Conservation (phyloP, 92 coral and sea anemone species). For the Scolanthus callimorphus region DNA sequence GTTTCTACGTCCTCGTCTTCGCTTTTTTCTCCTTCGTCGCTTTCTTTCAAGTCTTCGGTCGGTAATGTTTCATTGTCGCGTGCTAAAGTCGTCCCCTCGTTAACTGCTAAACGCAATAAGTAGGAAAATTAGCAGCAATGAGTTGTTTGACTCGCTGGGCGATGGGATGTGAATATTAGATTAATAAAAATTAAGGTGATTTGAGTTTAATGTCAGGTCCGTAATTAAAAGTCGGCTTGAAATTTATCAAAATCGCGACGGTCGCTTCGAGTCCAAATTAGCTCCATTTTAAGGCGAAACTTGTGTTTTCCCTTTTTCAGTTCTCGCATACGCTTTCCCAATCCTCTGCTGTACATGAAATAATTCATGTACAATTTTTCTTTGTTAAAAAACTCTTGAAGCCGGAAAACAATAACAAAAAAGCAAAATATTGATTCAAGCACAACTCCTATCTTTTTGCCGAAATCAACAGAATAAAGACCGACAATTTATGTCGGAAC, state of each 20-base stretch:
- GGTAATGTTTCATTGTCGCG: slow-evolving; percentile 1
- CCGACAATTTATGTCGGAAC: too few species aligned
- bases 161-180: slow-evolving; percentile 58
- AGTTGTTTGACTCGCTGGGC: slow-evolving; percentile 22
- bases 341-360: not conserved
- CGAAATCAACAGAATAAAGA: too few species aligned
- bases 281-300: not conserved
- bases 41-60: slow-evolving; percentile 15
- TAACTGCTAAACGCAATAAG: slow-evolving; percentile 29
- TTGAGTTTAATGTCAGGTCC: slow-evolving; percentile 65
- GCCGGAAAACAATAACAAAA: slow-evolving; percentile 12
- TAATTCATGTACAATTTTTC: too few species aligned
- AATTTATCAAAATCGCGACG: slow-evolving; percentile 1
- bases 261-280: not conserved
- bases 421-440: slow-evolving; percentile 41
- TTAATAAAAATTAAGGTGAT: slow-evolving; percentile 72
- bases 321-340: not conserved
- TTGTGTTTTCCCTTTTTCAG: not conserved
- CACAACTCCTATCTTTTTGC: too few species aligned
- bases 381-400: slow-evolving; percentile 20
- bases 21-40: slow-evolving; percentile 39
- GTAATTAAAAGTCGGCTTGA: slow-evolving; percentile 39
- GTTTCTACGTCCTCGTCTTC: slow-evolving; percentile 38
- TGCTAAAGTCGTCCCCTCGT: slow-evolving; percentile 22
- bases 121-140: slow-evolving; percentile 32